Base-by-base conservation (phyloP, 1,140 invertebrate species). In the Drosophila biarmipes region DNA sequence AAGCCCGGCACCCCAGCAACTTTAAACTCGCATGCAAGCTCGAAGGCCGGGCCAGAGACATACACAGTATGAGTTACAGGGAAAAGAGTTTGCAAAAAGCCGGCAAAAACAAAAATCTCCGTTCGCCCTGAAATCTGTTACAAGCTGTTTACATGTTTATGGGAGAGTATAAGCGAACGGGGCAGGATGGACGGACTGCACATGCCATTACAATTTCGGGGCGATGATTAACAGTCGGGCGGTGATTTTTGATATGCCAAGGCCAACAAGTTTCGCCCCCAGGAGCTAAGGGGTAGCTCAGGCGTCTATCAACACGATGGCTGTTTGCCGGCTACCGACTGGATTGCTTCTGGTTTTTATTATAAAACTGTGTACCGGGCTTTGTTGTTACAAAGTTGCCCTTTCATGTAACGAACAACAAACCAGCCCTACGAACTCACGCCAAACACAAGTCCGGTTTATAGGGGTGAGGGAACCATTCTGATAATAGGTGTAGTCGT, bases 401-500 rank as follows among this genome's bases (percentile, higher is more conserved):
- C 81, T 84, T 86, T 85, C 80, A 84, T 76, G 80, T 84, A 85
- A 76, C 64, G 62, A 81, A 45, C 63, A 68, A 67, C 27, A 29
- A 29, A 73, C 10, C 38, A 31, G 29, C 29, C 24, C 3, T 8
- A 27, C 31, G 31, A 53, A 29, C 37, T 37, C 59, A 24, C 35
- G 61, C 40, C 29, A 62, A 29, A 40, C 59, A 42, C 55, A 69
- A 45, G 46, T 58, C 31, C 17, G 59, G 21, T 34, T n/a, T 11
- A 31, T 17, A 21, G 19, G 12, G 24, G 21, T 12, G 21, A 37
- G 38, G 54, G 35, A 35, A 53, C 62, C 62, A 66, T 74, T 43
- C 71, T 85, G 72, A 85, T 85, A 84, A 76, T 84, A 80, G 77
- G 76, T 78, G 80, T 76, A 73, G 76, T 77, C 72, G 80, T 85